Percentiles rank a stretch among this genome's conserved stretches.
phyloP scores from a whole-genome alignment of 2,113 vertebrate genomes.

The Vimba vimba region DNA sequence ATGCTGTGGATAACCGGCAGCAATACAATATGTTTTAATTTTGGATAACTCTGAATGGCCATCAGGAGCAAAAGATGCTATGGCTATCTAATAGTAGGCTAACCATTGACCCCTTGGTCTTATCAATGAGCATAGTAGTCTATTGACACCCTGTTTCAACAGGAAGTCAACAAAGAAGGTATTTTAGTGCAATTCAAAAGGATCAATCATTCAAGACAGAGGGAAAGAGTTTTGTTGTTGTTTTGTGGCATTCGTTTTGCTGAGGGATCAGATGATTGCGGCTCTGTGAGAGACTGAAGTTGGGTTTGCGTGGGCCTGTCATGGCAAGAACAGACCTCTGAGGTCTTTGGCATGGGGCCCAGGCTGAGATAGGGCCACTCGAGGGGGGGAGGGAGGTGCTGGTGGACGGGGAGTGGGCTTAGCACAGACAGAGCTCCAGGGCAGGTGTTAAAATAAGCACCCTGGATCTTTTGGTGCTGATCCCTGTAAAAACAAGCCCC shows the following conservation, averaged over 20 bases:
- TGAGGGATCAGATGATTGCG: slow-evolving; percentile 41
- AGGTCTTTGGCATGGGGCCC: slow-evolving; percentile 77
- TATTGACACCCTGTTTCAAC: neutral
- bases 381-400: slow-evolving; percentile 62
- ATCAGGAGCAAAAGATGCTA: neutral
- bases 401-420: slow-evolving; percentile 60
- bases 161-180: neutral
- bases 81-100: neutral
- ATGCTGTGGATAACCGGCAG: neutral
- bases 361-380: slow-evolving; percentile 75
- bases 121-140: neutral
- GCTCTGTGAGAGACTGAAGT: slow-evolving; percentile 40
- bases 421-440: slow-evolving; percentile 76
- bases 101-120: neutral
- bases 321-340: slow-evolving; percentile 69
- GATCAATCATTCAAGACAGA: slow-evolving; percentile 45
- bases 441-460: slow-evolving; percentile 83
- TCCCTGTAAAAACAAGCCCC: slow-evolving; percentile 62
- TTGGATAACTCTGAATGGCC: too few species aligned
- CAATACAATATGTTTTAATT: neutral
- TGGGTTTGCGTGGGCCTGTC: slow-evolving; percentile 67
- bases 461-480: slow-evolving; percentile 65
- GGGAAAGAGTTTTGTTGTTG: slow-evolving; percentile 47
- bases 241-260: slow-evolving; percentile 48
- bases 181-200: slow-evolving; percentile 11